These are phyloP conservation scores for Andricus quercusramuli DNA, from an alignment of 2,888 invertebrate genomes.

Conservation along the genomic window DNA sequence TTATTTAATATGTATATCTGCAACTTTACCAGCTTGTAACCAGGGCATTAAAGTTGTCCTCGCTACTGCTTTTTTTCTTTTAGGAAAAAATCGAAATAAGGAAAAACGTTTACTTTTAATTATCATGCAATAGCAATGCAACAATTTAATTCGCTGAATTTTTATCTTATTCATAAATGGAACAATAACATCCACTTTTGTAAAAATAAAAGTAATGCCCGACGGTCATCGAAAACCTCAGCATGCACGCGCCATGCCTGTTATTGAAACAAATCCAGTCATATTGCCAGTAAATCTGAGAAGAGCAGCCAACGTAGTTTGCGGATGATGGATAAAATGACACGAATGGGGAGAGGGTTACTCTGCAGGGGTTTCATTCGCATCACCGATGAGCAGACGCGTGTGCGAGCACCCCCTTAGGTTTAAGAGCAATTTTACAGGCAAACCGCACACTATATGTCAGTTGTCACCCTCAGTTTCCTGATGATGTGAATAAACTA, in stretches of 20 bases:
- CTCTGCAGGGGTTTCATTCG: slow-evolving; percentile 57
- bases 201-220: no score
- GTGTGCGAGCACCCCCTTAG: slow-evolving; percentile 71
- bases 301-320: slow-evolving; percentile 42
- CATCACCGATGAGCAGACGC: slow-evolving; percentile 57
- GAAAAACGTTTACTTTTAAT: no score
- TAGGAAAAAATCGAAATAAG: no score
- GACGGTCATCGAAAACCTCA: no score
- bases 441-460: slow-evolving; percentile 65
- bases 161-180: no score
- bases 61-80: no score
- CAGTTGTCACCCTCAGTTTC: slow-evolving; percentile 65
- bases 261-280: slow-evolving; percentile 73
- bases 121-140: no score
- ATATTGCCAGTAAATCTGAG: slow-evolving; percentile 58
- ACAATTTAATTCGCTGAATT: no score
- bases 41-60: no score
- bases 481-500: neutral
- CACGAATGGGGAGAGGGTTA: slow-evolving; percentile 58
- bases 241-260: slow-evolving; percentile 57
- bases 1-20: no score
- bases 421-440: slow-evolving; percentile 74
- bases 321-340: slow-evolving; percentile 45
- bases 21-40: no score
- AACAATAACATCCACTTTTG: no score